These are phyloP conservation scores for Saturnia japonica DNA, from an alignment of 2,888 invertebrate species.

Conservation along the genomic window DNA sequence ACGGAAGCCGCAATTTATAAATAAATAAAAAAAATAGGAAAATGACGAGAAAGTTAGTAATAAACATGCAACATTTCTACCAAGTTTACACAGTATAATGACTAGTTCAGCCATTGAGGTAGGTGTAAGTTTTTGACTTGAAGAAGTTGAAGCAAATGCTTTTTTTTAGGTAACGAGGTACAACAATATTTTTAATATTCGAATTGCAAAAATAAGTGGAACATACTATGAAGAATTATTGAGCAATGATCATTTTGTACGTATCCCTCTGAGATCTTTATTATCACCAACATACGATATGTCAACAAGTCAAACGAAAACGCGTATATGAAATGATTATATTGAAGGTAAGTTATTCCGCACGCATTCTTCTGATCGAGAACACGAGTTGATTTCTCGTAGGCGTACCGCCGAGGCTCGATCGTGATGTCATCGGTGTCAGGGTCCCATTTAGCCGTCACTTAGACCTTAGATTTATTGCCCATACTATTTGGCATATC, in stretches of 20 bases:
- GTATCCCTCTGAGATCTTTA: neutral
- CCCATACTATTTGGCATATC: conserved; percentile 9
- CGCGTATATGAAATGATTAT: conserved; percentile 1
- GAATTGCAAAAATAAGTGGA: neutral
- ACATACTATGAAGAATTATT: neutral
- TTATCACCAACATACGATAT: neutral
- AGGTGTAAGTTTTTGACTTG: neutral
- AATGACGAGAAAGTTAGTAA: neutral
- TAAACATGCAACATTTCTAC: neutral
- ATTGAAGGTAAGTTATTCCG: conserved; percentile 12
- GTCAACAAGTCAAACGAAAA: neutral
- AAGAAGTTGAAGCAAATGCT: neutral
- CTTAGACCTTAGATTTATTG: conserved; percentile 29
- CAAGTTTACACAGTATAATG: neutral
- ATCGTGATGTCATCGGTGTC: conserved; percentile 63
- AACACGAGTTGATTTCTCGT: conserved; percentile 30
- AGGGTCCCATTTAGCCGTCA: conserved; percentile 54
- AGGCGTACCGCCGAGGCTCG: conserved; percentile 48
- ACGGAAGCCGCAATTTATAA: neutral
- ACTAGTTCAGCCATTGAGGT: neutral
- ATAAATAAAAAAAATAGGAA: neutral
- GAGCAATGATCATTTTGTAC: neutral
- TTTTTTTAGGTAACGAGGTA: neutral
- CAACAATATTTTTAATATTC: neutral
- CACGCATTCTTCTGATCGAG: neutral